phyloP scores from a whole-genome alignment of 2,113 vertebrate species.

The Pachypanchax playfairii region DNA sequence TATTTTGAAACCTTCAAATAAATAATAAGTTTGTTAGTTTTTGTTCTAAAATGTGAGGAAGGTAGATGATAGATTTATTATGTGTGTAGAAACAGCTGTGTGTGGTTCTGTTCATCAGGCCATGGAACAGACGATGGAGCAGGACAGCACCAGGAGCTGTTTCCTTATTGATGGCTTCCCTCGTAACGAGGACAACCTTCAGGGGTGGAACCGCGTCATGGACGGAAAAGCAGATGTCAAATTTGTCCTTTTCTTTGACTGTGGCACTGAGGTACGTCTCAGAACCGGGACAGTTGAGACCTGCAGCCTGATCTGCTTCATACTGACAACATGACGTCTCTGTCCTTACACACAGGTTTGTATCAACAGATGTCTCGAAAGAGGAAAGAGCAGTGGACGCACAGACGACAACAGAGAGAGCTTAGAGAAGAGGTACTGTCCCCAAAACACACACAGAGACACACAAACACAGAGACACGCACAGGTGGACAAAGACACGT shows the following conservation, averaged over 20 bases:
- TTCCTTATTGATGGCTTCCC: conserved; percentile 99
- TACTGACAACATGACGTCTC: background rate
- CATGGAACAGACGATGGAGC: conserved; percentile 87
- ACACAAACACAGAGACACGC: no score
- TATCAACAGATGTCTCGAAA: conserved; percentile 90
- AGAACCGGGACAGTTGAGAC: no score
- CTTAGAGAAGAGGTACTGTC: conserved; percentile 90
- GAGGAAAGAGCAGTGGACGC: conserved; percentile 94
- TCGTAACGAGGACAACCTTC: conserved; percentile 95
- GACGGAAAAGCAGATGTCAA: conserved; percentile 90
- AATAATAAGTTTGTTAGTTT: no score
- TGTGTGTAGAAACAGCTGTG: no score
- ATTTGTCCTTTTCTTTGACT: conserved; percentile 98
- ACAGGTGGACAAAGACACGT: no score
- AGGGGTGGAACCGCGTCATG: conserved; percentile 93
- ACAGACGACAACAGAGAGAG: conserved; percentile 96
- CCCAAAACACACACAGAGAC: background rate
- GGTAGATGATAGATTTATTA: no score
- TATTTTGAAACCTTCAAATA: no score
- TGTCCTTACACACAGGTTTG: conserved; percentile 88
- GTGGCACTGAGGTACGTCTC: conserved; percentile 86
- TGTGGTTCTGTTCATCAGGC: conserved; percentile 65
- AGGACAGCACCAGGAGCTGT: conserved; percentile 86
- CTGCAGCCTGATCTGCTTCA: no score
- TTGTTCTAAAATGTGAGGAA: no score